phyloP scores from a whole-genome alignment of 2,113 vertebrate species.

The Hemiprocne comata region DNA sequence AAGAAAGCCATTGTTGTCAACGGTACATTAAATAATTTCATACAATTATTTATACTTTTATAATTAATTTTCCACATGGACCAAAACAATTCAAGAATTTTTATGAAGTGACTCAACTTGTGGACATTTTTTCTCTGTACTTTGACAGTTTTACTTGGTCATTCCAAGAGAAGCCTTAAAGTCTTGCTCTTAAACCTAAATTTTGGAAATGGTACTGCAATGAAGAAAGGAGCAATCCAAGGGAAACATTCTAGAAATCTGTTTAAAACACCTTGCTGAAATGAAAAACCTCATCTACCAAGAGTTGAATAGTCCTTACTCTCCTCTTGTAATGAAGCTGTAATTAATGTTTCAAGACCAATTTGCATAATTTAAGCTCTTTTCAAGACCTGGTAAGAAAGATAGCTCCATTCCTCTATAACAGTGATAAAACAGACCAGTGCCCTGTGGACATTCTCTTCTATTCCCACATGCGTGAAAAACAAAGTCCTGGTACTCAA shows the following conservation, averaged over 20 bases:
- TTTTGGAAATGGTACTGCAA: neutral
- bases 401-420: neutral
- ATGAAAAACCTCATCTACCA: neutral
- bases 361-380: neutral
- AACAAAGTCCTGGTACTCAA: neutral
- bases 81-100: neutral
- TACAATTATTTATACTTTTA: neutral
- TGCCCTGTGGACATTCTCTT: neutral
- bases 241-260: neutral
- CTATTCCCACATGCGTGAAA: accelerated
- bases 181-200: neutral
- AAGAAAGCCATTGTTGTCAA: neutral
- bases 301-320: neutral
- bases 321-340: neutral
- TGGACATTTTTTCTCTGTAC: neutral
- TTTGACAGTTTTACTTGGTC: neutral
- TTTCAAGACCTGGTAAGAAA: neutral
- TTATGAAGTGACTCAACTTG: neutral
- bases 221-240: neutral
- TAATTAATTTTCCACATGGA: neutral
- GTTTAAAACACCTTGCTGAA: neutral
- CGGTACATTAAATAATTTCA: neutral
- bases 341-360: neutral
- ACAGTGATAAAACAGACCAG: neutral
- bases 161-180: neutral